Base-by-base conservation (phyloP, 2,113 vertebrate genomes). In the Tachysurus vachellii region DNA sequence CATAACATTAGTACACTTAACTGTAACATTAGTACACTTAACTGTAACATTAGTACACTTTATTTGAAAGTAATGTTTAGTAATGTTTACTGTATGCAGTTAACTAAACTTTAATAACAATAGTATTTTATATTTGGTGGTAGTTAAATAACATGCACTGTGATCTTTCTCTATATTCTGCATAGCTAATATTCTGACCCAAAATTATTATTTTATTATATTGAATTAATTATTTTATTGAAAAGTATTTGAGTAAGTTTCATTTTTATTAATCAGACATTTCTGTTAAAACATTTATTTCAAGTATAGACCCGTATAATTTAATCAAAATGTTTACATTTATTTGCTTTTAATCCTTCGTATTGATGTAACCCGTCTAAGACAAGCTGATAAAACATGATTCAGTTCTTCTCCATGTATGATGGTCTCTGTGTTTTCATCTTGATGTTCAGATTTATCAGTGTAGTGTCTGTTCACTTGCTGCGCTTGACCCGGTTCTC, bases 401-500 rank as follows among this genome's bases (percentile, higher is more conserved):
- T 36, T 16, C 6, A 7, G 16, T 36, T 36, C 66, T 68, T 68
- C 26, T 66, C 62, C 7, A 2, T 31, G 5, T 36, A 14, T 70
- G 66, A 70, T 36, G 66, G n/a, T 21, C 28, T 80, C 23, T 7
- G n/a, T 26, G n/a, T 28, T 28, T 28, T 19, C 10, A 13, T 68
- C 9, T 70, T 11, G 16, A 71, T 26, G 36, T 75, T 75, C 8
- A 61, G 36, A 47, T 28, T 42, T 14, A 44, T 16, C n/a, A 19
- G 56, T 75, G 53, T 42, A 64, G 47, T 82, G 85, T 62, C 17
- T 61, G 26, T 59, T 31, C 28, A 42, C 53, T 79, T n/a, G 28
- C 47, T n/a, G 62, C 80, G 62, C 79, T 50, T 85, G 75, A 84
- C 59, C 7, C 26, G 57, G 61, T 54, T 50, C 83, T 47, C 77